Conservation (phyloP, 2,888 invertebrate species). For the Microchrysa polita region DNA sequence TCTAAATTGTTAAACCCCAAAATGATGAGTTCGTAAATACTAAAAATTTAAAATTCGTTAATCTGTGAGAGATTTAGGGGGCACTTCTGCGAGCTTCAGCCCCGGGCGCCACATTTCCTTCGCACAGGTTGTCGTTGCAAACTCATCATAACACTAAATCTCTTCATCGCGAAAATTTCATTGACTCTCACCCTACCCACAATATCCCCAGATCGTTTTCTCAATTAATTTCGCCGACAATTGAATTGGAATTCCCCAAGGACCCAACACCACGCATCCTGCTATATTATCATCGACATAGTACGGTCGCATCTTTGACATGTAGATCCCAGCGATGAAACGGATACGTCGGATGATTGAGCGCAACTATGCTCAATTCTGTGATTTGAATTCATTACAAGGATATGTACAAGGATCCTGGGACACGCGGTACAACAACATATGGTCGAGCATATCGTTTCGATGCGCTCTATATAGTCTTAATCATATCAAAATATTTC, state of each 20-base stretch:
- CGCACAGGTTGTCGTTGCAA: too few species aligned
- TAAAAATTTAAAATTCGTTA: too few species aligned
- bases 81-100: too few species aligned
- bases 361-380: slow-evolving; percentile 10
- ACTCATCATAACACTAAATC: too few species aligned
- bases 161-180: too few species aligned
- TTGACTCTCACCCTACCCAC: too few species aligned
- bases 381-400: slow-evolving; percentile 34
- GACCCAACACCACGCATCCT: background rate
- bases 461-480: background rate
- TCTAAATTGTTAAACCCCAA: too few species aligned
- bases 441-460: slow-evolving; percentile 11
- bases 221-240: slow-evolving; percentile 16
- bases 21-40: too few species aligned
- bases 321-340: background rate
- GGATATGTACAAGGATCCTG: slow-evolving; percentile 3
- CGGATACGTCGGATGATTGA: background rate
- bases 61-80: too few species aligned
- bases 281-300: background rate
- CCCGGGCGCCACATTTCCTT: too few species aligned
- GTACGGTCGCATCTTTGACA: background rate
- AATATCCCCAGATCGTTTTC: background rate
- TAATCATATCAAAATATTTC: slow-evolving; percentile 34
- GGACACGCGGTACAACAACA: slow-evolving; percentile 3
- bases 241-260: slow-evolving; percentile 12